Base-by-base conservation (phyloP, 30 jellyfish, hydroid and myxozoan species). In the Turritopsis rubra region DNA sequence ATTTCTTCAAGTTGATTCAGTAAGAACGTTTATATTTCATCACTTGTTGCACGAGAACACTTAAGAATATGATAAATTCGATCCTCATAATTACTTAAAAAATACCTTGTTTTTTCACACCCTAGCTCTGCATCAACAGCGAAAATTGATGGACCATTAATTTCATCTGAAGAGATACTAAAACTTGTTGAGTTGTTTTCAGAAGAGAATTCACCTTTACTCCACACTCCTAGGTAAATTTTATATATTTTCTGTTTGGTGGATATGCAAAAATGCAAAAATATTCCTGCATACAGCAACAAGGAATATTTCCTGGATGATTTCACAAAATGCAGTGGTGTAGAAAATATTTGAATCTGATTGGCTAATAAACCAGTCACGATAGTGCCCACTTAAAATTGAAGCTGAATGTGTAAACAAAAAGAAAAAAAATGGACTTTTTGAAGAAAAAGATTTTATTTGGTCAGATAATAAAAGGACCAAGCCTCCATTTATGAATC, bases 151-250 rank as follows among this genome's bases (percentile, higher is more conserved):
- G 66, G 28, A 1, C 87, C 81, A 1, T 1, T 52, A 23, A 41
- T 80, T 25, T 28, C 31, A 16, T 25, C 81, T 80, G 87, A 80
- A 16, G 79, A 80, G 66, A 80, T 80, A 75, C 29, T 65, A 26
- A 30, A 80, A 23, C 66, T 80, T 31, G 17, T 80, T 0, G 87
- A 21, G 53, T 25, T 68, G 13, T 41, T 80, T 52, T 75, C 53
- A 19, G 29, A 75, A 41, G 87, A 80, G 30, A 65, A 80, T 3
- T 80, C 87, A 41, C 75, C 76, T 80, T 68, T 80, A 28, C 21
- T 29, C 7, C 87, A 80, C 66, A 53, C 87, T 21, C 82, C 87
- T n/a, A 80, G 87, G 87, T 80, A 28, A 30, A 52, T n/a, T n/a
- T n/a, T n/a, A n/a, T n/a, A n/a, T n/a, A n/a, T n/a, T n/a, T n/a